These are phyloP conservation scores for Geotrypetes seraphini DNA, from an alignment of 2,797 vertebrate genomes.

Conservation along the genomic window DNA sequence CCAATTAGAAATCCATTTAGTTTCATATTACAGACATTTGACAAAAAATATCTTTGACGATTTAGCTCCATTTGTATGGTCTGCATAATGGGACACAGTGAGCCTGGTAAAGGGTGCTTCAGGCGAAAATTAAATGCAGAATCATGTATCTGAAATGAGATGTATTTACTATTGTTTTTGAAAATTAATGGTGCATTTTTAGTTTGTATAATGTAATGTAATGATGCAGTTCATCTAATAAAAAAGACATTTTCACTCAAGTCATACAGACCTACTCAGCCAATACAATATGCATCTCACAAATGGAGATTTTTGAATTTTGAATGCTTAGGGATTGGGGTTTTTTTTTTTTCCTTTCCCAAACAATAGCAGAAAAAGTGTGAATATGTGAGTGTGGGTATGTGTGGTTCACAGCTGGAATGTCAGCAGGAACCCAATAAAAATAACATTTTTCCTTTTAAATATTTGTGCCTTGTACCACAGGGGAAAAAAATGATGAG, in stretches of 20 bases:
- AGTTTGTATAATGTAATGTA: constrained; percentile 98
- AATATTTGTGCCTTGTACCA: constrained; percentile 31
- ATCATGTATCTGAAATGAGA: constrained; percentile 77
- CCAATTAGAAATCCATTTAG: constrained; percentile 82
- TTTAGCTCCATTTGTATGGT: constrained; percentile 75
- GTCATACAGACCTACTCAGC: constrained; percentile 76
- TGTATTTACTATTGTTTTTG: constrained; percentile 92
- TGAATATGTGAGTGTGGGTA: not conserved
- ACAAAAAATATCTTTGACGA: constrained; percentile 64
- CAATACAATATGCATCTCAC: constrained; percentile 71
- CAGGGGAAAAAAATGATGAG: constrained; percentile 23
- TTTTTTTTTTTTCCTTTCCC: constrained; percentile 38
- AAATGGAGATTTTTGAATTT: constrained; percentile 30
- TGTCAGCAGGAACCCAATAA: constrained; percentile 40
- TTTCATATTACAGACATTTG: constrained; percentile 70
- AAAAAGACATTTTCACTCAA: constrained; percentile 76
- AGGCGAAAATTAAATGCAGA: constrained; percentile 82
- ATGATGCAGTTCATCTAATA: constrained; percentile 99
- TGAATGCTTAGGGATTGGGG: constrained; percentile 65
- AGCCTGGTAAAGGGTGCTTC: constrained; percentile 67
- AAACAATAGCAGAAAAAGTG: constrained; percentile 16
- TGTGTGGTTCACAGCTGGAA: constrained; percentile 31
- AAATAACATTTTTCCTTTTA: constrained; percentile 40
- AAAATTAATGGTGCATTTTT: constrained; percentile 99
- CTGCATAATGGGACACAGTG: constrained; percentile 86